Percentiles rank a stretch among this genome's conserved stretches.
Evolutionary conservation across 2,113 vertebrate species (phyloP).

Genomic region (Myodes glareolus): DNA sequence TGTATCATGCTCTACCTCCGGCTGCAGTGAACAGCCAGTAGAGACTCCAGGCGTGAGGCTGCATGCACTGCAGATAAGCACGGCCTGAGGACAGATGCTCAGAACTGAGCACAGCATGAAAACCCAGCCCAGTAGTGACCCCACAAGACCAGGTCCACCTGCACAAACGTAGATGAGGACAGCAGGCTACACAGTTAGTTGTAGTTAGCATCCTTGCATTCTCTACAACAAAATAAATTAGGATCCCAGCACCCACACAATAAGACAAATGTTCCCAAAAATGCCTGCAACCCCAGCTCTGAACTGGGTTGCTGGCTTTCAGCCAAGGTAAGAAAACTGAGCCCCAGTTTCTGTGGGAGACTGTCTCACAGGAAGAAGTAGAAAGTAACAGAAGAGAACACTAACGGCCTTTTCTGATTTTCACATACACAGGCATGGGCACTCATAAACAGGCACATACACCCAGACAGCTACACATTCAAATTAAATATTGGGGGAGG

Average conservation of each 20-base stretch:
- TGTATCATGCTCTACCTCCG: neutral
- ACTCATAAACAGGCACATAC: neutral
- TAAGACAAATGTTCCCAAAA: neutral
- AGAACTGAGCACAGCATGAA: neutral
- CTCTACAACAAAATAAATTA: neutral
- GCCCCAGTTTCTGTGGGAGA: neutral
- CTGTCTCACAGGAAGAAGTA: neutral
- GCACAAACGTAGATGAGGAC: neutral
- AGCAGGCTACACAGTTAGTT: neutral
- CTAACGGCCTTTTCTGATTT: neutral
- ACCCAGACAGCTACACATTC: neutral
- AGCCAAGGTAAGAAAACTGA: neutral
- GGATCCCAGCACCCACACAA: neutral
- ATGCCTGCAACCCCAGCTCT: neutral
- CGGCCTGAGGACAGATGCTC: neutral
- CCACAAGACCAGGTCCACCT: neutral
- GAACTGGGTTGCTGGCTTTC: neutral
- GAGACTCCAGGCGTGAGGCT: neutral
- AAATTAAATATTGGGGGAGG: neutral
- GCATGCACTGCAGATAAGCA: neutral
- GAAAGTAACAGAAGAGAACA: neutral
- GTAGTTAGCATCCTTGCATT: slow-evolving; percentile 18
- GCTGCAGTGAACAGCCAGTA: neutral
- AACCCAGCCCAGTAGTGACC: neutral
- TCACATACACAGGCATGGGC: neutral